Evolutionary conservation across 2,797 vertebrate genomes (phyloP), one percentile per base, ranked within the genome.

Genomic region (Alfaro cultratus): DNA sequence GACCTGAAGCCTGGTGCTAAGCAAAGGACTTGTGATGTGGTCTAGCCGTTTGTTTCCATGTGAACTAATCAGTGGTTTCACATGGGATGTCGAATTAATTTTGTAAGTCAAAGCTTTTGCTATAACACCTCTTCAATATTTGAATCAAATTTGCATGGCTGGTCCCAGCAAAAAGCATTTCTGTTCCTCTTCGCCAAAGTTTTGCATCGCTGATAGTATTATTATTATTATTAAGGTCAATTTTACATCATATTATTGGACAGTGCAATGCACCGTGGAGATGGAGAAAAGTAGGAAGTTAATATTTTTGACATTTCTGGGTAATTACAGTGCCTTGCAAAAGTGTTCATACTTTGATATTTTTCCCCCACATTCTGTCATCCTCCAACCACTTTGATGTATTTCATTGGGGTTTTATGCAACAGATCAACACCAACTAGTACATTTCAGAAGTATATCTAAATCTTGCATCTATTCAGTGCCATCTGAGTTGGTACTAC

Each of bases 111-210:
- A 67, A 64, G 60, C 73, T 84, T 87, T 89, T 80, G 84, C 77
- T 77, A 23, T 76, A 81, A 46, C 74, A 74, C 79, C 76, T 82
- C 84, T 86, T 76, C 79, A 77, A 64, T 68, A 78, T 90, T 75
- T 83, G 80, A 91, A 88, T 89, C 89, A 74, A 71, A 90, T 76
- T 90, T 93, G 92, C 93, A 93, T 92, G 93, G 94, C 94, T 94
- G 94, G 94, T 94, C 91, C 94, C 91, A 92, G 89, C 80, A 84
- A 90, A 85, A 41, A 41, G 36, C 0, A 70, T 67, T 78, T 83
- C 16, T 81, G 36, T 77, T 87, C 68, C 46, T 90, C 81, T 80
- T 91, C 78, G 86, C 92, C 92, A 93, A 91, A 92, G 82, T 88
- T 92, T 92, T 92, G 64, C 91, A 88, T 88, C 73, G 72, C 79